Evolutionary conservation across 2,797 vertebrate genomes (phyloP).

Genomic region (Schizopygopsis malacanthus): DNA sequence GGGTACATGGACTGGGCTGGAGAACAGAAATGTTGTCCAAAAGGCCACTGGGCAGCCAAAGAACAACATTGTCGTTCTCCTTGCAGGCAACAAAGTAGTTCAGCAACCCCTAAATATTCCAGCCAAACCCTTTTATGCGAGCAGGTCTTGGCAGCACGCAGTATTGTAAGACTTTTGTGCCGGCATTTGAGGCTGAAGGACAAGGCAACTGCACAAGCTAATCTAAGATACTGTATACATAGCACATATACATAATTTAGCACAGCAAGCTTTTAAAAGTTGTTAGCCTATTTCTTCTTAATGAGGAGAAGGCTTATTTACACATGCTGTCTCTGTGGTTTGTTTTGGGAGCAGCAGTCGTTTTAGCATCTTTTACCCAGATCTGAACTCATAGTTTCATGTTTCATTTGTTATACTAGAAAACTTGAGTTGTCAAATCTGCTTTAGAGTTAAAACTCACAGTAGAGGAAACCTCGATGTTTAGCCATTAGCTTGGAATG

Average conservation of each 20-base stretch:
- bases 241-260: slow-evolving; percentile 61
- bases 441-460: slow-evolving; percentile 80
- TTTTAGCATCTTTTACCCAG: slow-evolving; percentile 39
- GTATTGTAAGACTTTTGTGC: slow-evolving; percentile 38
- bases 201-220: slow-evolving; percentile 70
- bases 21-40: slow-evolving; percentile 74
- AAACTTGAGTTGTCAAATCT: slow-evolving; percentile 79
- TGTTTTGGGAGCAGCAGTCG: slow-evolving; percentile 21
- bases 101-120: slow-evolving; percentile 37
- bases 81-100: slow-evolving; percentile 59
- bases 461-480: slow-evolving; percentile 77
- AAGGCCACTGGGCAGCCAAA: slow-evolving; percentile 69
- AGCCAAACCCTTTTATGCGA: slow-evolving; percentile 40
- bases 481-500: slow-evolving; percentile 77
- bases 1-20: slow-evolving; percentile 74
- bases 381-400: slow-evolving; percentile 75
- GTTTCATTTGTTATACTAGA: slow-evolving; percentile 72
- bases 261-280: slow-evolving; percentile 71
- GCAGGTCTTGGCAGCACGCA: slow-evolving; percentile 69
- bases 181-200: slow-evolving; percentile 34
- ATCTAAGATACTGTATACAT: slow-evolving; percentile 67
- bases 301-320: slow-evolving; percentile 72
- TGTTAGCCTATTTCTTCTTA: slow-evolving; percentile 71
- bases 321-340: slow-evolving; percentile 61
- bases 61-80: slow-evolving; percentile 57